Conservation (phyloP, 2,113 vertebrate genomes). For the Takifugu flavidus region DNA sequence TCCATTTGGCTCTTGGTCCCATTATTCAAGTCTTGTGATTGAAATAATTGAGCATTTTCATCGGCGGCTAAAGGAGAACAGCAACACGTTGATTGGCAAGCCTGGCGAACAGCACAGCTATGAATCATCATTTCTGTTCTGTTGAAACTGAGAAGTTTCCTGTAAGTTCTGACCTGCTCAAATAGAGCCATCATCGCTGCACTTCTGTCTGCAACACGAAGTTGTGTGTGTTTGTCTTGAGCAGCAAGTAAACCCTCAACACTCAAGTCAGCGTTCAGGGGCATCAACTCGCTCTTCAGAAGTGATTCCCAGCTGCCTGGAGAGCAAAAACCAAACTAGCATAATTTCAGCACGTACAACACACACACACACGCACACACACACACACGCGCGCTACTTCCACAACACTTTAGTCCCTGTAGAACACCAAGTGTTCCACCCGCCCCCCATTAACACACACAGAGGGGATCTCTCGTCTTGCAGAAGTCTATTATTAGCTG, state of each 20-base stretch:
- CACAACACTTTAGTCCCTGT: slow-evolving; percentile 29
- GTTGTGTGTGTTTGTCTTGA: slow-evolving; percentile 11
- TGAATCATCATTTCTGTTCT: no score
- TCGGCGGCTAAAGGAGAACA: no score
- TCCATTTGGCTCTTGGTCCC: no score
- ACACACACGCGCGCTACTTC: slow-evolving; percentile 11
- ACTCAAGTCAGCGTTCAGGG: not conserved
- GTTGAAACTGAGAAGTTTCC: no score
- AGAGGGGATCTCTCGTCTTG: slow-evolving; percentile 70
- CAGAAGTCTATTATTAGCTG: slow-evolving; percentile 78
- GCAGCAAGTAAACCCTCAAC: not conserved
- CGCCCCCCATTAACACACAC: slow-evolving; percentile 44
- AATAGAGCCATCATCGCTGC: no score
- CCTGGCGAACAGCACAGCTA: no score
- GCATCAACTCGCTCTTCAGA: slow-evolving; percentile 32
- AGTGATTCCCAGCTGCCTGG: slow-evolving; percentile 37
- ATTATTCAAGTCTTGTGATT: no score
- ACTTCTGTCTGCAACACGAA: not conserved
- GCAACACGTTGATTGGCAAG: no score
- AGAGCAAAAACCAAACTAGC: slow-evolving; percentile 34
- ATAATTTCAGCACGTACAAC: slow-evolving; percentile 12
- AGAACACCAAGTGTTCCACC: slow-evolving; percentile 43
- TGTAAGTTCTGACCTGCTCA: no score
- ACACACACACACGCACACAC: slow-evolving; percentile 17
- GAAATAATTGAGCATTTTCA: no score